A percentile compares a stretch with the other conserved stretches of the same genome.
Conservation (phyloP, 1,140 invertebrate genomes). For the Doryteuthis pealeii region DNA sequence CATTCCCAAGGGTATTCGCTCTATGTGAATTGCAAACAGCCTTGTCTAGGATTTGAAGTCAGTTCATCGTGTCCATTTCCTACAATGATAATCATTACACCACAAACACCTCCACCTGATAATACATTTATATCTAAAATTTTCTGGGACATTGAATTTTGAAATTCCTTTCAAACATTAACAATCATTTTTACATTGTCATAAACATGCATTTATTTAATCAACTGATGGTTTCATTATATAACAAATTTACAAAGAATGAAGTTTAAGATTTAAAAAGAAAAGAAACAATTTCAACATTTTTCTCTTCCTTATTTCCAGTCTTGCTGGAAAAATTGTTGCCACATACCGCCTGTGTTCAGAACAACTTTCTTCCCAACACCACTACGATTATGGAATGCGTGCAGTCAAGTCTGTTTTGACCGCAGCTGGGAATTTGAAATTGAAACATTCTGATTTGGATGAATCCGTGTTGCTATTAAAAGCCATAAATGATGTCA, state of each 20-base stretch:
- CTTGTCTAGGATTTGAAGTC: too few relatives aligned
- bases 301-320: conserved; percentile 37
- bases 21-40: too few relatives aligned
- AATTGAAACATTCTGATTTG: conserved; percentile 58
- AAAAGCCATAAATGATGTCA: conserved; percentile 62
- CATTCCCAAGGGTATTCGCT: too few relatives aligned
- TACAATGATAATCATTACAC: too few relatives aligned
- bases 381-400: conserved; percentile 63
- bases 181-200: conserved; percentile 8
- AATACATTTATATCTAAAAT: too few relatives aligned
- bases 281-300: conserved; percentile 5
- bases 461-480: conserved; percentile 59
- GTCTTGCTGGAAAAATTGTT: conserved; percentile 61
- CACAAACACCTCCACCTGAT: too few relatives aligned
- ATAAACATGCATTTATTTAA: background rate
- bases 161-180: too few relatives aligned
- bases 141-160: too few relatives aligned
- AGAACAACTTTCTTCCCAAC: conserved; percentile 62
- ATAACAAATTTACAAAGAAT: background rate
- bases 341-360: conserved; percentile 61
- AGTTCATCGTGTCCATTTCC: too few relatives aligned
- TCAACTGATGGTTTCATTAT: too few relatives aligned
- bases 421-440: conserved; percentile 61
- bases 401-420: conserved; percentile 62
- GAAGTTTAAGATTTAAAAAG: too few relatives aligned